Evolutionary conservation across 2,113 vertebrate genomes (phyloP), one percentile per base, ranked within the genome.

Genomic region (Hystrix brachyura): DNA sequence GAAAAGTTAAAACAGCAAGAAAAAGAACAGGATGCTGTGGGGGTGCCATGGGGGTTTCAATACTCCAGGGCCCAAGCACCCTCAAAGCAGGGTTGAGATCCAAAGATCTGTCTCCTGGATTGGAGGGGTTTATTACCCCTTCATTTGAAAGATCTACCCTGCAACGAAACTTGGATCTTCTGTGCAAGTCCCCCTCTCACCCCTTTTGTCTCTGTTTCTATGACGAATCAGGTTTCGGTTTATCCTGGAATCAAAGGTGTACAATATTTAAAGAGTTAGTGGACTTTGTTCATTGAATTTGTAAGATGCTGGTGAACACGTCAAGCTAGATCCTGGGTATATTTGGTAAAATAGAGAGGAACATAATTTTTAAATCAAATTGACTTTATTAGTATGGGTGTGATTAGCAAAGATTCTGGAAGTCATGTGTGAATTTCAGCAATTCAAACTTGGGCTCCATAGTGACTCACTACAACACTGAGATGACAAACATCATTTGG

Each of bases 11-110:
- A 6, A 83, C 25, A 53, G 25, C 46, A 15, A 91, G 18, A 57
- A 88, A 43, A 43, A 86, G 55, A 81, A 32, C 27, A 21, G 3
- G 17, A 43, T 65, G 7, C 29, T 76, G 48, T 82, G 23, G 18
- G 23, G 14, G 13, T 21, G 27, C 0, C 0, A 25, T 5, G 13
- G 38, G 4, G 4, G 4, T 71, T 27, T 83, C 60, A 4, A 23
- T 19, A 2, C 5, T 9, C 25, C n/a, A 46, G 3, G 11, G 38
- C 5, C 18, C 19, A 2, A 3, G 67, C 18, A 1, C n/a, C 27
- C 17, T 18, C 38, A 55, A 69, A 57, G 12, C 4, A 13, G 15
- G 15, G 32, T 69, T 46, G 25, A n/a, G 27, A 72, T 11, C 4
- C 43, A 79, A n/a, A 82, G 17, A 51, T 3, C 23, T 57, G 72